These are phyloP conservation scores for Montipora efflorescens DNA, from an alignment of 64 coral and sea anemone species.

Conservation along the genomic window DNA sequence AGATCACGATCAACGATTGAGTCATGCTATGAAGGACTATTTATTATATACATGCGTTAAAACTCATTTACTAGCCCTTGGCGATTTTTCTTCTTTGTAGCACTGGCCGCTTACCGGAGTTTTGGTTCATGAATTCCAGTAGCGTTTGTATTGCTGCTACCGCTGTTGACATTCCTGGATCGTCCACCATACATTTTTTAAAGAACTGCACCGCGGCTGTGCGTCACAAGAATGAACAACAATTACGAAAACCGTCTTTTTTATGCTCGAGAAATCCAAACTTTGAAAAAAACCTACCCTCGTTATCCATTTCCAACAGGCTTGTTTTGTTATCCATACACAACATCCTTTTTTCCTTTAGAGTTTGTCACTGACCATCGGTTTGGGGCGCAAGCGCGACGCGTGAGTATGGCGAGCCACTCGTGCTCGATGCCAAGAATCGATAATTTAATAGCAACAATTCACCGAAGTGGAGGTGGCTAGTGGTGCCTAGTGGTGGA, in stretches of 20 bases:
- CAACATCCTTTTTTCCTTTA: background rate
- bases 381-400: too few relatives aligned
- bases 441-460: too few relatives aligned
- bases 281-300: slow-evolving; percentile 11
- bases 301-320: slow-evolving; percentile 64
- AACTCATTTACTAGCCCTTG: too few relatives aligned
- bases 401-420: too few relatives aligned
- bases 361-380: background rate
- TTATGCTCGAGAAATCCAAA: background rate
- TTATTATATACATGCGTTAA: too few relatives aligned
- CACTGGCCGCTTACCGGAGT: slow-evolving; percentile 48
- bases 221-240: background rate
- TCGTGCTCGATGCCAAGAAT: too few relatives aligned
- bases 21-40: too few relatives aligned
- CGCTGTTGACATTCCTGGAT: slow-evolving; percentile 81
- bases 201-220: slow-evolving; percentile 82
- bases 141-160: slow-evolving; percentile 90
- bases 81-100: background rate
- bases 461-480: too few relatives aligned
- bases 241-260: background rate
- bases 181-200: slow-evolving; percentile 84
- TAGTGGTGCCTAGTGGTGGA: too few relatives aligned
- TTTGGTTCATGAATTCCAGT: slow-evolving; percentile 85
- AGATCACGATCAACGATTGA: too few relatives aligned
- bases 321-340: background rate